Base-by-base conservation (phyloP, 2,797 vertebrate species). In the Neopelma chrysocephalum region DNA sequence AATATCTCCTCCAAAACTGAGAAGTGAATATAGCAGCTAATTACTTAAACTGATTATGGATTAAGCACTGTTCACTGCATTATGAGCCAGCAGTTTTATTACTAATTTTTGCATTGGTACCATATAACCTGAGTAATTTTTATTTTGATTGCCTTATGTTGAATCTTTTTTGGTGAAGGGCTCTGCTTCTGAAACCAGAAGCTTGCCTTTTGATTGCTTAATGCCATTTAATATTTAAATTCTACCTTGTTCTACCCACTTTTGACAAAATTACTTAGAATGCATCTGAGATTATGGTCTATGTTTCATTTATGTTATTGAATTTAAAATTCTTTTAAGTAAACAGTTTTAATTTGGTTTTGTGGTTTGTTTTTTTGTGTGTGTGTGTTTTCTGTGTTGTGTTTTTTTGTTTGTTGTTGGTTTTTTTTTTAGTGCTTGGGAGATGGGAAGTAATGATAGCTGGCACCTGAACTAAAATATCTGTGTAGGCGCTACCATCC, bases 401-500 rank as follows among this genome's bases (percentile, higher is more conserved):
- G 11, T 45, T 76, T 45, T 45, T 66, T 54, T 51, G 5, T 38
- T 40, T 87, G 8, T 32, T 56, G 32, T 65, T 40, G 82, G 40
- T 97, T 94, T 23, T 16, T 16, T 66, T 54, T 78, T 58, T 61
- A 87, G 85, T 87, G 85, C 76, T 72, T 87, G 68, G 76, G 85
- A 87, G 98, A 99, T 99, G 99, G 99, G 98, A 99, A 99, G 99
- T 98, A 98, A 98, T 98, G 99, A 98, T 98, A 98, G 98, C 97
- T 98, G 98, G 97, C 97, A 98, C 97, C 96, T 97, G 97, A 97
- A 98, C 97, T 99, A 98, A 99, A 98, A 98, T 98, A 98, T 98
- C 98, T 99, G 98, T 98, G 98, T 98, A 99, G 97, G 97, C 98
- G 98, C 98, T 98, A 98, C 98, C 95, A 98, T 98, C 98, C 98